Evolutionary conservation across 2,888 invertebrate species (phyloP).

Genomic region (Cheilosia variabilis): DNA sequence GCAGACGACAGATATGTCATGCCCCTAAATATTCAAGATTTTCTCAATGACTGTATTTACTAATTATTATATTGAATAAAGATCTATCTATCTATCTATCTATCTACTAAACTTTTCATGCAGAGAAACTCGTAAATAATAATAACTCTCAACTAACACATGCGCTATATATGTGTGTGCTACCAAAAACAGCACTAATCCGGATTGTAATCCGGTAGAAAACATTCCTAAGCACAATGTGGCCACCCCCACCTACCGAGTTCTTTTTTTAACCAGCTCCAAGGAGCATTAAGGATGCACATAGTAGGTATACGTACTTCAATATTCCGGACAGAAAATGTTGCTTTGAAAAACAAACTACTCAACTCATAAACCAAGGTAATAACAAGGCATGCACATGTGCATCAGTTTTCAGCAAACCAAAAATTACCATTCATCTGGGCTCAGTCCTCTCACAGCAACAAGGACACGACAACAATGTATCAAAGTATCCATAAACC

Average conservation of each 20-base stretch:
- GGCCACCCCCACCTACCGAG: neutral
- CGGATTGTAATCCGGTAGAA: constrained; percentile 2
- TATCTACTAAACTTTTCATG: neutral
- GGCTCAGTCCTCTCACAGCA: neutral
- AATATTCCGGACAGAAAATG: neutral
- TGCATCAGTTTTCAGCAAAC: neutral
- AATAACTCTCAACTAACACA: neutral
- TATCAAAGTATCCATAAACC: constrained; percentile 34
- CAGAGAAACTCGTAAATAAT: neutral
- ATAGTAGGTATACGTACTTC: neutral
- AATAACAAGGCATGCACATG: constrained; percentile 25
- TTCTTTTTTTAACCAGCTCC: neutral
- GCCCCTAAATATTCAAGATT: no score
- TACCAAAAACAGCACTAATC: neutral
- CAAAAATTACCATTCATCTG: constrained; percentile 25
- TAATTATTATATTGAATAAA: no score
- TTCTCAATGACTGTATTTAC: no score
- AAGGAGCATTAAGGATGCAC: neutral
- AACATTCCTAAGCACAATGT: constrained; percentile 1
- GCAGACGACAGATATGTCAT: no score
- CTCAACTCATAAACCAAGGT: constrained; percentile 26
- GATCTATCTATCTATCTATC: no score
- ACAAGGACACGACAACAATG: constrained; percentile 24
- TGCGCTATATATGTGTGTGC: neutral
- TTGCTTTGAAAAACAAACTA: neutral